Conservation (phyloP, 1,140 invertebrate genomes). For the Euura saliciscinereae region DNA sequence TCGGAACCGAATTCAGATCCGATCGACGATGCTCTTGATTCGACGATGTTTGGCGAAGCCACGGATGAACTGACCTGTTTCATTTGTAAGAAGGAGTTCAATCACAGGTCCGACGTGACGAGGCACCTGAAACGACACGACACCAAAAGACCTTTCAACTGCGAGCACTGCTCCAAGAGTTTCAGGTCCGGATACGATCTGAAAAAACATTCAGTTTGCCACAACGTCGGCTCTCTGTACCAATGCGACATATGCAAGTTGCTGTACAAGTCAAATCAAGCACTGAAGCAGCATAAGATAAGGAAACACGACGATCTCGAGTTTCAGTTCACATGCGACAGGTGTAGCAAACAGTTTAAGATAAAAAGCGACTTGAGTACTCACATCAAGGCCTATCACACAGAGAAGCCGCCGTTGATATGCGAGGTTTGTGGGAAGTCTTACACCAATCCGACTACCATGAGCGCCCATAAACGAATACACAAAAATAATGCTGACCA, state of each 20-base stretch:
- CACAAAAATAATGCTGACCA: not conserved
- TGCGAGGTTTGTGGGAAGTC: not conserved
- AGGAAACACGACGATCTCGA: conserved; percentile 43
- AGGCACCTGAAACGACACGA: conserved; percentile 43
- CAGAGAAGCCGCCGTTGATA: not conserved
- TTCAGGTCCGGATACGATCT: conserved; percentile 56
- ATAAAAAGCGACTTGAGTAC: conserved; percentile 30
- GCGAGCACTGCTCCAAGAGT: conserved; percentile 41
- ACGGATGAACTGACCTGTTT: not conserved
- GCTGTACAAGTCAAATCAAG: conserved; percentile 55
- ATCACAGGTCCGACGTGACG: not conserved
- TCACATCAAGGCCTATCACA: conserved; percentile 18
- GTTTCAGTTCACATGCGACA: conserved; percentile 39
- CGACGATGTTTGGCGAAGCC: no score
- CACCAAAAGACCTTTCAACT: conserved; percentile 44
- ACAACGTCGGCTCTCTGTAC: conserved; percentile 49
- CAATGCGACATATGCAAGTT: conserved; percentile 54
- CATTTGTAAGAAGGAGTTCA: conserved; percentile 11
- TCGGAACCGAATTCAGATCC: no score
- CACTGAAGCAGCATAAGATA: conserved; percentile 57
- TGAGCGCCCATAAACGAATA: not conserved
- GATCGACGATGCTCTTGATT: no score
- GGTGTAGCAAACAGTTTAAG: conserved; percentile 41
- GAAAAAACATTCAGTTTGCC: conserved; percentile 51
- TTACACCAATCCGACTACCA: not conserved